A percentile compares a stretch with the other conserved stretches of the same genome.
Conservation (phyloP, 2,888 invertebrate species). For the Drosophila aldrichi region DNA sequence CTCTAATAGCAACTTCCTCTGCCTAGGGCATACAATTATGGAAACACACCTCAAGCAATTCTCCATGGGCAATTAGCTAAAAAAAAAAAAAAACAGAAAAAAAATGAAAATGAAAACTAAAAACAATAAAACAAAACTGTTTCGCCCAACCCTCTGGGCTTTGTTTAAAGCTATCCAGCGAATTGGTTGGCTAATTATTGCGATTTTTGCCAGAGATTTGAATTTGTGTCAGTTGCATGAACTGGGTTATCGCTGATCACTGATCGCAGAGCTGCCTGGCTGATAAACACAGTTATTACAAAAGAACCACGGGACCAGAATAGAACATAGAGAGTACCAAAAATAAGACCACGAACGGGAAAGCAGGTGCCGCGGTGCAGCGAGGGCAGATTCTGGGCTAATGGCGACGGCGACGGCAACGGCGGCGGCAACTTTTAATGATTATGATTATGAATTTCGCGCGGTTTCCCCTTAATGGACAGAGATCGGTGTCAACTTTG, state of each 20-base stretch:
- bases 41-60: conserved; percentile 27
- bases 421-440: conserved; percentile 50
- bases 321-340: conserved; percentile 12
- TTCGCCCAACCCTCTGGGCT: conserved; percentile 7
- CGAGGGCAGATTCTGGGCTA: conserved; percentile 60
- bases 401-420: conserved; percentile 54
- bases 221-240: conserved; percentile 61
- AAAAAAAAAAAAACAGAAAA: background rate
- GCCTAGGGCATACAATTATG: background rate
- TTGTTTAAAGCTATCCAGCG: background rate
- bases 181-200: conserved; percentile 56
- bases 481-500: conserved; percentile 55
- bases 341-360: conserved; percentile 15
- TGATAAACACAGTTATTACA: conserved; percentile 49
- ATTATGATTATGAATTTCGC: conserved; percentile 67
- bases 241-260: conserved; percentile 64
- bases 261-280: conserved; percentile 50
- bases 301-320: conserved; percentile 32
- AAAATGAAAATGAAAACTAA: background rate
- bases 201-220: conserved; percentile 55
- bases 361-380: conserved; percentile 14
- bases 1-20: background rate
- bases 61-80: conserved; percentile 41
- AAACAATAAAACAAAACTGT: background rate
- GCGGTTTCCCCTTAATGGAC: conserved; percentile 44